A percentile compares a stretch with the other conserved stretches of the same genome.
Conservation (phyloP, 2,797 vertebrate species). For the Loriculus beryllinus region DNA sequence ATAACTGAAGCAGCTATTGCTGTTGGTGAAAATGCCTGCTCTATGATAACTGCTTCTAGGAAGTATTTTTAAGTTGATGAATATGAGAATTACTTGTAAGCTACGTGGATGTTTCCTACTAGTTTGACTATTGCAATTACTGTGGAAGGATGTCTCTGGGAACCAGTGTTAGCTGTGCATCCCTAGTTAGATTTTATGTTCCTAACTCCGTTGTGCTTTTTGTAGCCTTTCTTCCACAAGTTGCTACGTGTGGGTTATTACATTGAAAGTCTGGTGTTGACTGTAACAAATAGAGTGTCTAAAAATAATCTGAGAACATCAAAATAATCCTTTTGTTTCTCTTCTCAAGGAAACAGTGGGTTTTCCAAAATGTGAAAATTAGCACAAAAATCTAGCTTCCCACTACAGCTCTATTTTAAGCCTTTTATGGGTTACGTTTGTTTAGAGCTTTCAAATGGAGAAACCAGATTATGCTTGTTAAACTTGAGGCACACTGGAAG, state of each 20-base stretch:
- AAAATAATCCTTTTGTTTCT: slow-evolving; percentile 14
- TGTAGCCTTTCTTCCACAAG: neutral
- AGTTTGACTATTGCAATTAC: neutral
- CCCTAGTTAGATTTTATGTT: neutral
- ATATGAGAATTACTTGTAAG: neutral
- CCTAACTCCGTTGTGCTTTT: neutral
- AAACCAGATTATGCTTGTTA: neutral
- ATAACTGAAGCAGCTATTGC: neutral
- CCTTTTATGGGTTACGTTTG: neutral
- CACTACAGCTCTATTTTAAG: neutral
- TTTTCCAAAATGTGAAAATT: neutral
- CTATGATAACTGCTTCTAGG: neutral
- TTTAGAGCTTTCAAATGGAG: neutral
- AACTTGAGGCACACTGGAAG: neutral
- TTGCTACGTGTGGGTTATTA: neutral
- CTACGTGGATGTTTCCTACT: neutral
- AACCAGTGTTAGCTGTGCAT: neutral
- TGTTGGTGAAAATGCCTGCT: neutral
- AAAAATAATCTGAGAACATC: neutral
- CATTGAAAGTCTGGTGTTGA: neutral
- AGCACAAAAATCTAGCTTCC: neutral
- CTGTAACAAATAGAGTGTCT: neutral
- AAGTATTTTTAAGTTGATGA: neutral
- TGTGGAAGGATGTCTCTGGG: neutral
- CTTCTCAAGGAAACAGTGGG: neutral